phyloP scores from a whole-genome alignment of 1,140 invertebrate genomes.

The Cylas formicarius region DNA sequence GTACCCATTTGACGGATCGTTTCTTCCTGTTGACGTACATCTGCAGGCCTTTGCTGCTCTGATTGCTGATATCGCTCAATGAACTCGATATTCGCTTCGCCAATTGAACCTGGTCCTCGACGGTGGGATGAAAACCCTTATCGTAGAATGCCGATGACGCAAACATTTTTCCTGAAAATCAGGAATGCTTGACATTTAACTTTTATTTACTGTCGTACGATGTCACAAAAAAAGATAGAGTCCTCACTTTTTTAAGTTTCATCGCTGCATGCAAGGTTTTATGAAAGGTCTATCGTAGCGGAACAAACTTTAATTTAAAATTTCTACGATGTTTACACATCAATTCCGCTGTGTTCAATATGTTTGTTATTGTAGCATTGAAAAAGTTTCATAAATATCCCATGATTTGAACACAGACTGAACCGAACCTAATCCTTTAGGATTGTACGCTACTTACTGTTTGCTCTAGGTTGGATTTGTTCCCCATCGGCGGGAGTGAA shows the following conservation, averaged over 20 bases:
- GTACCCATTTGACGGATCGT: conserved; percentile 88
- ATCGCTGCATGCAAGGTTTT: too few relatives aligned
- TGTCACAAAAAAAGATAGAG: too few relatives aligned
- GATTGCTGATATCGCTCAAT: conserved; percentile 85
- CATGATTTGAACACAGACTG: too few relatives aligned
- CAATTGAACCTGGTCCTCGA: conserved; percentile 90
- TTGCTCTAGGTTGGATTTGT: conserved; percentile 33
- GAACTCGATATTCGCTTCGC: conserved; percentile 85
- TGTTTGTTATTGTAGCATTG: too few relatives aligned
- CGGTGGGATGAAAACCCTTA: conserved; percentile 78
- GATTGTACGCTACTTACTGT: conserved; percentile 35
- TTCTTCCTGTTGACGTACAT: conserved; percentile 95
- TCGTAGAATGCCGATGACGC: conserved; percentile 92
- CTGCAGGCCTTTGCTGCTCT: conserved; percentile 83
- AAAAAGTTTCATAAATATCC: too few relatives aligned
- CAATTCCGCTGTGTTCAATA: too few relatives aligned
- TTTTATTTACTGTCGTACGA: too few relatives aligned
- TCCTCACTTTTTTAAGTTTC: too few relatives aligned
- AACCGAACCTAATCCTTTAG: too few relatives aligned
- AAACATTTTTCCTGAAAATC: conserved; percentile 73
- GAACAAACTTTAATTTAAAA: too few relatives aligned
- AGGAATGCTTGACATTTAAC: conserved; percentile 4
- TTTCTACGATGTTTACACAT: too few relatives aligned
- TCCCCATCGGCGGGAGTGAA: conserved; percentile 69
- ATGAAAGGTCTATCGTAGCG: too few relatives aligned